Percentiles rank a stretch among this genome's conserved stretches.
These are phyloP conservation scores for Drosophila subpulchrella DNA, from an alignment of 1,140 invertebrate genomes.

Conservation along the genomic window DNA sequence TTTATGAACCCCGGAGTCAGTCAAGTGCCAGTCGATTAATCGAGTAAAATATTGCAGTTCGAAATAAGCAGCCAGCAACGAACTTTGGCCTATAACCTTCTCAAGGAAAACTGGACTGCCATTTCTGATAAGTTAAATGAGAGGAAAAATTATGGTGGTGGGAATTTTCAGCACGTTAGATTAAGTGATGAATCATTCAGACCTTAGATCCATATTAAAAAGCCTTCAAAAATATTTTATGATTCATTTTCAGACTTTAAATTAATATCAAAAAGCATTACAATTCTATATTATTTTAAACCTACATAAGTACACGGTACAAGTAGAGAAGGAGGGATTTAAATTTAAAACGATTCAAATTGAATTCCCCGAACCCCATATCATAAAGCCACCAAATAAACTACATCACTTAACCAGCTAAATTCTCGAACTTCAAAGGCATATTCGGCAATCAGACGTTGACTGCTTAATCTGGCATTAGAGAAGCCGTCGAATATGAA, in stretches of 20 bases:
- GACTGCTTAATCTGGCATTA: slow-evolving; percentile 32
- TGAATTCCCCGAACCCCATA: not conserved
- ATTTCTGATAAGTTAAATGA: not conserved
- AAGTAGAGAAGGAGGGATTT: too few relatives aligned
- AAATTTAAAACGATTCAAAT: not conserved
- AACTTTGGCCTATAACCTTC: slow-evolving; percentile 5
- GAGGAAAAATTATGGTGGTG: not conserved
- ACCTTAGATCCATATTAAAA: too few relatives aligned
- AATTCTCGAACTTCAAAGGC: slow-evolving; percentile 15
- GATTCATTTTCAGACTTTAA: too few relatives aligned
- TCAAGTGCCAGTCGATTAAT: slow-evolving; percentile 76
- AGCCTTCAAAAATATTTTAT: too few relatives aligned
- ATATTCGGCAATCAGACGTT: slow-evolving; percentile 19
- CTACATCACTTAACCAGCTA: not conserved
- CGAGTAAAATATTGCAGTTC: slow-evolving; percentile 46
- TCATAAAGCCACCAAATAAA: not conserved
- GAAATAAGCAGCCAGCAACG: slow-evolving; percentile 12
- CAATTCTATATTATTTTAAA: too few relatives aligned
- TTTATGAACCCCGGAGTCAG: slow-evolving; percentile 59
- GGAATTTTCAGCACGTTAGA: too few relatives aligned
- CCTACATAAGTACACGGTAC: too few relatives aligned
- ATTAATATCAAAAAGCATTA: too few relatives aligned
- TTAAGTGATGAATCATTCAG: too few relatives aligned
- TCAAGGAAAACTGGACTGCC: not conserved
- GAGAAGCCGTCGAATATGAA: slow-evolving; percentile 12